Conservation (phyloP, 2,888 invertebrate species). For the Melinopterus prodromus region DNA sequence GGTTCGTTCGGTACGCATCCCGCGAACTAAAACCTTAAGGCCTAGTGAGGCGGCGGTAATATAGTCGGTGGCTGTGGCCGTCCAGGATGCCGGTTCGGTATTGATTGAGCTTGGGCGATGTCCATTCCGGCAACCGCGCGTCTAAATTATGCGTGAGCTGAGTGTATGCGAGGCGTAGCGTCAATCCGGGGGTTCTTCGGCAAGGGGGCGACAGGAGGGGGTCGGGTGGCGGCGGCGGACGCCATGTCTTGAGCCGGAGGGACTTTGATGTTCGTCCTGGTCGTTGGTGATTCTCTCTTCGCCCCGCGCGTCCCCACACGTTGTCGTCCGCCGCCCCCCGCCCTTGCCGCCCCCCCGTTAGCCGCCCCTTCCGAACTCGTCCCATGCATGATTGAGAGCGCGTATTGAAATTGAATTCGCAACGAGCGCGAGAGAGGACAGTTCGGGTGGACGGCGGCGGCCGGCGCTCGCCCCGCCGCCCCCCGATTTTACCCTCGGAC, state of each 20-base stretch:
- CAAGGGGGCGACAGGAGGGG: conserved; percentile 7
- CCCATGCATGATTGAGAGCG: conserved; percentile 62
- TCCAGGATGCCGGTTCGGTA: conserved; percentile 57
- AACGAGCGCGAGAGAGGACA: conserved; percentile 17
- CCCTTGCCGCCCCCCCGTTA: conserved; percentile 31
- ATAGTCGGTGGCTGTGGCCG: conserved; percentile 48
- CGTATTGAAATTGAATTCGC: conserved; percentile 63
- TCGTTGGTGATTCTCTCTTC: conserved; percentile 46
- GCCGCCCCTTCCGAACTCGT: conserved; percentile 56
- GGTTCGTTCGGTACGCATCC: neutral
- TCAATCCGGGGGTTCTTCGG: conserved; percentile 39
- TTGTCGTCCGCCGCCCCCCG: conserved; percentile 20
- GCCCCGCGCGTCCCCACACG: conserved; percentile 41
- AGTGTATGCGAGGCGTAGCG: conserved; percentile 58
- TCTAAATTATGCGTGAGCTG: conserved; percentile 63
- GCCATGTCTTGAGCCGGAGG: conserved; percentile 43
- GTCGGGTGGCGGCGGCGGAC: conserved; percentile 31
- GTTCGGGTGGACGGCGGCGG: conserved; percentile 19
- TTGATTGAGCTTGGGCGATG: conserved; percentile 61
- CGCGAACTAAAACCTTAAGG: conserved; percentile 11
- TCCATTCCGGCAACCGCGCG: conserved; percentile 62
- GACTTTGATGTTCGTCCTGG: conserved; percentile 54
- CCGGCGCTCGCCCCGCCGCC: conserved; percentile 7
- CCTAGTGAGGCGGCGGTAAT: conserved; percentile 35
- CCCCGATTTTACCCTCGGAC: conserved; percentile 11